phyloP scores from a whole-genome alignment of 2,113 vertebrate genomes.

The Casuarius casuarius region DNA sequence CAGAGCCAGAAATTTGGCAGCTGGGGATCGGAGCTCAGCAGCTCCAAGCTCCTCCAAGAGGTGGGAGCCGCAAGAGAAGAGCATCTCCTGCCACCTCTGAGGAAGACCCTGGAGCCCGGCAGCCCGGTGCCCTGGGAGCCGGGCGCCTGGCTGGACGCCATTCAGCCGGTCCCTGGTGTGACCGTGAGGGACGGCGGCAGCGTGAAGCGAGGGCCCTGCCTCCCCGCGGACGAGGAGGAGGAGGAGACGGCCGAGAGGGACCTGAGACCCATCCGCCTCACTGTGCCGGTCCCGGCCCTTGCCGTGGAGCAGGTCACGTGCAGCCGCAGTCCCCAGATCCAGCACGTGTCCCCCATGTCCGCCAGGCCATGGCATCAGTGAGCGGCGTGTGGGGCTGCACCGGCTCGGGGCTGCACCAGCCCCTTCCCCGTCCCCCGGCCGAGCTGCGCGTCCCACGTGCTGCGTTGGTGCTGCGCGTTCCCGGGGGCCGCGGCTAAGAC shows the following conservation, averaged over 20 bases:
- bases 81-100: neutral
- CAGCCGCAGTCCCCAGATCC: neutral
- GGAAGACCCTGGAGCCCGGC: neutral
- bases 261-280: neutral
- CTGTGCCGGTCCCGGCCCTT: neutral
- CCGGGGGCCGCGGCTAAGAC: too few relatives aligned
- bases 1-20: neutral
- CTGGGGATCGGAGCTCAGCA: neutral
- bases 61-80: neutral
- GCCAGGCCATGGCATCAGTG: neutral
- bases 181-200: conserved; percentile 24
- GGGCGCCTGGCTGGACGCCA: conserved; percentile 48
- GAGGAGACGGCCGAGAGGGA: neutral
- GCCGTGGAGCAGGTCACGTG: neutral
- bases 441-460: neutral
- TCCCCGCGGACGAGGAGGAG: neutral
- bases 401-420: neutral
- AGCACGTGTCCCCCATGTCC: neutral
- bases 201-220: neutral
- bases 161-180: conserved; percentile 74
- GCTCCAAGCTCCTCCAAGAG: neutral
- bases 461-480: too few relatives aligned
- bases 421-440: neutral
- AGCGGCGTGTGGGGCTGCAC: neutral
- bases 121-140: neutral